phyloP scores from a whole-genome alignment of 2,113 vertebrate species.

The Smithornis capensis region DNA sequence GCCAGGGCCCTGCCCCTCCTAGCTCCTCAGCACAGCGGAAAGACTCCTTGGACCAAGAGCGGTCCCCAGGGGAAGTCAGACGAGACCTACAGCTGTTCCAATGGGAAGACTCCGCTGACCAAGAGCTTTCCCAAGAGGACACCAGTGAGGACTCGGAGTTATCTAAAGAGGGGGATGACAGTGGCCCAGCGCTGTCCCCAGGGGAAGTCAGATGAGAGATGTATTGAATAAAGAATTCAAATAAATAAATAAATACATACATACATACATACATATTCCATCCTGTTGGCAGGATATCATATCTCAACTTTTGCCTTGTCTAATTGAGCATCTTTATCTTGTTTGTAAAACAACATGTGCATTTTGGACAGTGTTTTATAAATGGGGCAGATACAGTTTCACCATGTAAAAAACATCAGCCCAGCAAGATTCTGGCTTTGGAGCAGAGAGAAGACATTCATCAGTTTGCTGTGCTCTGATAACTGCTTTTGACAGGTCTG shows the following conservation, averaged over 20 bases:
- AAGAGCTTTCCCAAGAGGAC: too few species aligned
- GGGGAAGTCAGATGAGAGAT: too few species aligned
- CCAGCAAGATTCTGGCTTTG: background rate
- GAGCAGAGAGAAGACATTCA: background rate
- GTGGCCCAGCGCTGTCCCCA: too few species aligned
- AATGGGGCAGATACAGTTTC: background rate
- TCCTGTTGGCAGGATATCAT: background rate
- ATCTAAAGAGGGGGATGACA: too few species aligned
- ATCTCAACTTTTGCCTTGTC: background rate
- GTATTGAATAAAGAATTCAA: background rate
- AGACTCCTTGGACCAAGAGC: too few species aligned
- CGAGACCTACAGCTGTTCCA: too few species aligned
- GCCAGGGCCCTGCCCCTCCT: too few species aligned
- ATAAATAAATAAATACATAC: background rate
- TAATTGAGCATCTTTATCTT: background rate
- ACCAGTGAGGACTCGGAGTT: too few species aligned
- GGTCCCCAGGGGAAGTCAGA: too few species aligned
- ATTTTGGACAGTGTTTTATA: background rate
- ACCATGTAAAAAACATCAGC: background rate
- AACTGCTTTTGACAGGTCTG: background rate
- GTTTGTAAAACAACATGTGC: background rate
- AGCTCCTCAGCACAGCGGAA: too few species aligned
- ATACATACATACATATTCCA: too few species aligned
- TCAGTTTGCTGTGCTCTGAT: background rate
- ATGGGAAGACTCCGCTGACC: too few species aligned